Base-by-base conservation (phyloP, 2,113 vertebrate genomes). In the Alaudala cheleensis region DNA sequence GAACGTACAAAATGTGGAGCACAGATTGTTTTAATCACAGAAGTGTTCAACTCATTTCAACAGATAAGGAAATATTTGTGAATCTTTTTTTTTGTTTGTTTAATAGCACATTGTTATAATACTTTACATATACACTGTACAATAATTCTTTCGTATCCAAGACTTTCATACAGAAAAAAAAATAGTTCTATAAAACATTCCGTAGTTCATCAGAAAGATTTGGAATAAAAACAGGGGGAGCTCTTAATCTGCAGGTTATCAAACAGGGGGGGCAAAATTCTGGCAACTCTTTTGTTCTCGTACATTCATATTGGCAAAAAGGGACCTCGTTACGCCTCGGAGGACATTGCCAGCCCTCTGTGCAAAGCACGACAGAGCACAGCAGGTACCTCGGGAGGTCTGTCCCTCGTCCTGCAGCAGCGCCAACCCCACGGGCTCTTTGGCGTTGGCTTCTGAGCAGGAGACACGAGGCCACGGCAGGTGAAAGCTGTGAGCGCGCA, bases 61-160 rank as follows among this genome's bases (percentile, higher is more conserved):
- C 78, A 87, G 50, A 58, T 60, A 70, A 65, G 50, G 61, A 81
- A 54, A 91, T 64, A 34, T 37, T 82, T 80, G 62, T 92, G 13
- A 78, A 37, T 54, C 10, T 40, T 81, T 84, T 57, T 61, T 88
- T 87, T 89, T 86, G 40, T 81, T 72, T 74, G 94, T 94, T 88
- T 83, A 79, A 89, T 90, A 97, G 74, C 74, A 84, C 71, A 51
- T 80, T 85, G 83, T 95, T 96, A 92, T 65, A 95, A 93, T 96
- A 94, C 37, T 96, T 96, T 96, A 95, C 86, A 96, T 93, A 95
- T 80, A 96, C 81, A 91, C 95, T 95, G 90, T 97, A 94, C 94
- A 97, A 94, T 76, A 91, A 74, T 93, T 91, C 65, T 89, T 95
- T 83, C 29, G 22, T 81, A 53, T 84, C 86, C 73, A 96, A 96